A percentile compares a stretch with the other conserved stretches of the same genome.
Evolutionary conservation across 2,113 vertebrate genomes (phyloP).

Genomic region (Gracilinanus agilis): DNA sequence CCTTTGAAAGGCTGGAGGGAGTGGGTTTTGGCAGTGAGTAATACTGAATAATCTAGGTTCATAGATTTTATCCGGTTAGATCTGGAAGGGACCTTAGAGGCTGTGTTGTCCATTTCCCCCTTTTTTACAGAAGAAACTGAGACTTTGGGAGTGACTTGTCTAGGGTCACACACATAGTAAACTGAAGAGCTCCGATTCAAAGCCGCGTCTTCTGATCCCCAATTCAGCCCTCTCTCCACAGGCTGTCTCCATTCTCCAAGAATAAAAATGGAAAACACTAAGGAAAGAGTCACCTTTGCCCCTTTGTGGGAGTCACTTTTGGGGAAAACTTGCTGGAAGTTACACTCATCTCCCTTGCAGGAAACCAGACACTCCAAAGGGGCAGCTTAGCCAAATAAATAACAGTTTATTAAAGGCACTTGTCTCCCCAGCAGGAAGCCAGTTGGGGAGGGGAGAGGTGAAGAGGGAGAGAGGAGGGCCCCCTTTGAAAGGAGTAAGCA

Average conservation of each 20-base stretch:
- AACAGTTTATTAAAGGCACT: slow-evolving; percentile 77
- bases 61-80: background rate
- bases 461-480: slow-evolving; percentile 39
- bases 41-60: background rate
- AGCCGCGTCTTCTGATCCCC: background rate
- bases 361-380: slow-evolving; percentile 67
- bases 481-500: background rate
- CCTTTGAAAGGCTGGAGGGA: background rate
- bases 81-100: background rate
- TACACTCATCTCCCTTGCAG: slow-evolving; percentile 45
- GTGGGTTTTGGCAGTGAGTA: background rate
- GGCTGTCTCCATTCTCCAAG: slow-evolving; percentile 3
- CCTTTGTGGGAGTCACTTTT: slow-evolving; percentile 72
- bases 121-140: background rate
- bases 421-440: slow-evolving; percentile 79
- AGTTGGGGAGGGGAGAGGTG: background rate
- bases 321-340: slow-evolving; percentile 71
- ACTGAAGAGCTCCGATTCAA: background rate
- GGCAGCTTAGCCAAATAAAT: slow-evolving; percentile 77
- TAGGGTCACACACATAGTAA: background rate
- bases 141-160: background rate
- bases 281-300: slow-evolving; percentile 30
- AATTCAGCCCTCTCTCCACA: background rate
- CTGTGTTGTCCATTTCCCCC: background rate
- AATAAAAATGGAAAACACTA: background rate